Base-by-base conservation (phyloP, 2,113 vertebrate species). In the Pseudonaja textilis region DNA sequence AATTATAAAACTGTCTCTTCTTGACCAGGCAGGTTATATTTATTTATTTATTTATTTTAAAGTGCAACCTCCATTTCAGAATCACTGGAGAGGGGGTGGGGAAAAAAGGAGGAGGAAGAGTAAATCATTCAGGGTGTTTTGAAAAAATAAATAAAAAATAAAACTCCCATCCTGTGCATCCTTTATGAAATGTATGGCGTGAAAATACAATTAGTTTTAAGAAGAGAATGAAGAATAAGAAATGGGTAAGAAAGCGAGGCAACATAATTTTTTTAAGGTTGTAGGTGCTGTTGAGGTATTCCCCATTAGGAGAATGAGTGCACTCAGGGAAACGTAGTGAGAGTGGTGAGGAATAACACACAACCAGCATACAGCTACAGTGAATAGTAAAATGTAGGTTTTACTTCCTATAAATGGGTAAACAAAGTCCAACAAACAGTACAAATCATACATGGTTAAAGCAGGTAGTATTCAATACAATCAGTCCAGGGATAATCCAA, bases 1-100 rank as follows among this genome's bases (percentile, higher is more conserved):
- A 97, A 97, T 97, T 97, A 97, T 96, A 96, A 96, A 97, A 96
- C 96, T 96, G 95, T 96, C 96, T 97, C 92, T 95, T 97, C 94
- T 8, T 8, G 26, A 94, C 94, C 92, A 95, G 95, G 94, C 93
- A 85, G 47, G 7, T 47, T 7, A 10, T 52, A 52, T 91, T 93
- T 95, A 85, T 91, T 50, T 91, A 86, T 87, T 61, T 91, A 55
- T 86, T 85, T 81, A 10, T 42, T 69, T 96, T 90, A 94, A 95
- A 95, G 93, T 95, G 96, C 88, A 96, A 64, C 93, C 91, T 95
- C 93, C 93, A 87, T 96, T 97, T 96, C 94, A 95, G 95, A 95
- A 94, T 92, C 91, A 93, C 90, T 95, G 92, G 94, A 92, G 93
- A 45, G 29, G 50, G 12, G 26, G 20, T 20, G 45, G 7, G 54